Percentiles rank a stretch among this genome's conserved stretches.
These are phyloP conservation scores for Philotrypesis tridentata DNA, from an alignment of 1,140 invertebrate genomes.

Conservation along the genomic window DNA sequence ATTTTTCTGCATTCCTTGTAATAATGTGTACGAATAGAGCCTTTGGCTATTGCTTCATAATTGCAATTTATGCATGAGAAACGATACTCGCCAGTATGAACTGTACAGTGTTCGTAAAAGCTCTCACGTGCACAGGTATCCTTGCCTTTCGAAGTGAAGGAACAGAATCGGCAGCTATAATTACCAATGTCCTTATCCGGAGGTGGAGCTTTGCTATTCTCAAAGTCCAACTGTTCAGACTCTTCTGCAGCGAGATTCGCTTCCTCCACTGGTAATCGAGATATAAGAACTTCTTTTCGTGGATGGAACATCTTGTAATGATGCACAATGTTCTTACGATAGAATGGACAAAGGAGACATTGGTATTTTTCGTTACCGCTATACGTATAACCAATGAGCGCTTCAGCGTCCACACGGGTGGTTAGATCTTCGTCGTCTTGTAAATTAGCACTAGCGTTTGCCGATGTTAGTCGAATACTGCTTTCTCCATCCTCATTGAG, in stretches of 20 bases:
- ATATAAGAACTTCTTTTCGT: constrained; percentile 78
- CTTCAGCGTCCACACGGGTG: constrained; percentile 39
- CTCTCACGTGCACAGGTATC: constrained; percentile 62
- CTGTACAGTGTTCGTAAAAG: constrained; percentile 81
- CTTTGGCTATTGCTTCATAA: constrained; percentile 68
- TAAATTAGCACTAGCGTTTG: neutral
- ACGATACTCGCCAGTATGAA: constrained; percentile 83
- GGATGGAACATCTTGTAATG: constrained; percentile 80
- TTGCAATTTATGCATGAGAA: constrained; percentile 77
- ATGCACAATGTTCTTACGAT: constrained; percentile 77
- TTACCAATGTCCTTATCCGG: constrained; percentile 62
- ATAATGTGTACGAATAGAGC: constrained; percentile 71
- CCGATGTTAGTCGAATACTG: neutral
- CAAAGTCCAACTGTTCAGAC: constrained; percentile 53
- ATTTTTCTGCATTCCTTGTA: constrained; percentile 67
- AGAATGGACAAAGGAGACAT: constrained; percentile 77
- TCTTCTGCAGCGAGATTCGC: constrained; percentile 73
- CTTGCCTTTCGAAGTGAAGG: constrained; percentile 66
- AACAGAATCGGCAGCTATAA: constrained; percentile 74
- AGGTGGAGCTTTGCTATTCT: constrained; percentile 33
- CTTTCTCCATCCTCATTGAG: neutral
- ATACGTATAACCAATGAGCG: constrained; percentile 60
- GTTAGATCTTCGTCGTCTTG: constrained; percentile 45
- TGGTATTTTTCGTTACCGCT: constrained; percentile 65
- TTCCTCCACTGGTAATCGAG: constrained; percentile 73